phyloP scores from a whole-genome alignment of 2,113 vertebrate genomes.

The Megatriorchis doriae region DNA sequence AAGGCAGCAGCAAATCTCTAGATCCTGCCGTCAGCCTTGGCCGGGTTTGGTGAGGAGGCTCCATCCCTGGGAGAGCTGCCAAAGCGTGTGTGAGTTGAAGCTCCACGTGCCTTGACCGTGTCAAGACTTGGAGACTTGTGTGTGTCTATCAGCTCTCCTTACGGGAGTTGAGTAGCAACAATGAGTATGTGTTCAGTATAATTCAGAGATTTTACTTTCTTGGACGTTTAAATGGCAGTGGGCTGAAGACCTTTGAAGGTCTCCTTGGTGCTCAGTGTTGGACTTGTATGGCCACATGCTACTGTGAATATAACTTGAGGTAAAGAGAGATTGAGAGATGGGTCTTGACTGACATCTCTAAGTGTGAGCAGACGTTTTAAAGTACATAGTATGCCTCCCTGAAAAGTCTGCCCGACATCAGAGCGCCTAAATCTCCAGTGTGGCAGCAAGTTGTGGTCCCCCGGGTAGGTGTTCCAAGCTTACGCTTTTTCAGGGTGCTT shows the following conservation, averaged over 20 bases:
- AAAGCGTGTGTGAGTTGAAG: background rate
- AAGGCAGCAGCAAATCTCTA: background rate
- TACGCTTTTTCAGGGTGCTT: rapidly evolving
- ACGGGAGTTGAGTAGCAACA: background rate
- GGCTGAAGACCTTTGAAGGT: background rate
- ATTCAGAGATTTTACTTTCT: background rate
- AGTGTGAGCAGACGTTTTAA: background rate
- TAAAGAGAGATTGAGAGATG: background rate
- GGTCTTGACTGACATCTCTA: background rate
- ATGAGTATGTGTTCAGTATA: background rate
- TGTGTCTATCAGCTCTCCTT: no score
- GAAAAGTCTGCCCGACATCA: background rate
- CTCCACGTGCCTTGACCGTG: background rate
- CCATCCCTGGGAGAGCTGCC: background rate
- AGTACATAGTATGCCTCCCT: no score
- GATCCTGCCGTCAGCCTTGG: background rate
- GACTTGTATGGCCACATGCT: rapidly evolving
- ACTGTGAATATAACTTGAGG: no score
- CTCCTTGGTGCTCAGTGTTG: background rate
- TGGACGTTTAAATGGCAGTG: background rate
- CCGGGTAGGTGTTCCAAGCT: background rate
- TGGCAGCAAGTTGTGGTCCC: background rate
- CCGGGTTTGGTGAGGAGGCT: background rate
- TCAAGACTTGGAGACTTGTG: background rate
- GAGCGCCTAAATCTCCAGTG: no score